Conservation (phyloP, 2,888 invertebrate genomes). For the Pocota personata region DNA sequence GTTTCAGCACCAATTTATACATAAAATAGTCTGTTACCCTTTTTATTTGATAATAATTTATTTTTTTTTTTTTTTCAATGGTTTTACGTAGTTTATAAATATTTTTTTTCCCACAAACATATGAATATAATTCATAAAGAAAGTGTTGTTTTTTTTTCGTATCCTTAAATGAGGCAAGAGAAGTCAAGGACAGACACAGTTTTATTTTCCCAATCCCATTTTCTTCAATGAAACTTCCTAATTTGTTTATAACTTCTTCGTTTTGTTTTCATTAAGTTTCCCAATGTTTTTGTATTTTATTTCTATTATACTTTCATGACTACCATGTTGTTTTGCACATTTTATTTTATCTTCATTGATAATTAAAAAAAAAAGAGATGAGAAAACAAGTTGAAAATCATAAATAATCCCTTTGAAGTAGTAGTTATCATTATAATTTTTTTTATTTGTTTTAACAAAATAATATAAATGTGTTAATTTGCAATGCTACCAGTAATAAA, state of each 20-base stretch:
- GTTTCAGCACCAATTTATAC: conserved; percentile 70
- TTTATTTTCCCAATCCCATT: neutral
- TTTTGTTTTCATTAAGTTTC: conserved; percentile 64
- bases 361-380: conserved; percentile 32
- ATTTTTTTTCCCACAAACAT: conserved; percentile 18
- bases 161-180: conserved; percentile 12
- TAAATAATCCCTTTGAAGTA: conserved; percentile 54
- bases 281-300: conserved; percentile 46
- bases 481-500: conserved; percentile 66
- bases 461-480: conserved; percentile 71
- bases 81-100: conserved; percentile 34
- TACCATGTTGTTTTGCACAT: conserved; percentile 74
- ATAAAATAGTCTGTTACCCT: conserved; percentile 74
- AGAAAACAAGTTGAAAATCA: conserved; percentile 48
- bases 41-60: conserved; percentile 61
- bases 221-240: conserved; percentile 19
- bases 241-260: conserved; percentile 50
- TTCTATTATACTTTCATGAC: conserved; percentile 67
- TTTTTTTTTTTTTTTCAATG: conserved; percentile 31
- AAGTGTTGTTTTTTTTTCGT: neutral
- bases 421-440: conserved; percentile 28
- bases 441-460: conserved; percentile 36
- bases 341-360: conserved; percentile 56
- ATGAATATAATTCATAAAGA: neutral
- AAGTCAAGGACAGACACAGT: conserved; percentile 36